Evolutionary conservation across 2,888 invertebrate genomes (phyloP).

Genomic region (Pseudococcus jackbeardsleyi): DNA sequence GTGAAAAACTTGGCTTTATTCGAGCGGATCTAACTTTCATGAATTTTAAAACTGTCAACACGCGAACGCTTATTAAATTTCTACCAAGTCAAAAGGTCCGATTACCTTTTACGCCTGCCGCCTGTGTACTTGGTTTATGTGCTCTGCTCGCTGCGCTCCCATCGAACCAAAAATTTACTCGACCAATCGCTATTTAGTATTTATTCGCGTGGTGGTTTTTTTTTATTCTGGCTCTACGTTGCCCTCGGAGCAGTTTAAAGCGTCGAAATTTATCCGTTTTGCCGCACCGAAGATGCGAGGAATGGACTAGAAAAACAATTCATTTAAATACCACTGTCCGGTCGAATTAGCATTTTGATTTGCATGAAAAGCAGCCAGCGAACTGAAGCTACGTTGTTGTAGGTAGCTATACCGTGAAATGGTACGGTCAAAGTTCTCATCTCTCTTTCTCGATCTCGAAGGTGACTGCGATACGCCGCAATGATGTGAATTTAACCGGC

Average conservation of each 20-base stretch:
- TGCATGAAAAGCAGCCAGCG: not conserved
- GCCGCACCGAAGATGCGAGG: not conserved
- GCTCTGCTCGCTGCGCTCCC: not conserved
- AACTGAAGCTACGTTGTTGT: too few species aligned
- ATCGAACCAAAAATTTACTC: not conserved
- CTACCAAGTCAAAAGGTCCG: constrained; percentile 26
- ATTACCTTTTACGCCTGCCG: not conserved
- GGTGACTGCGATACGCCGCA: too few species aligned
- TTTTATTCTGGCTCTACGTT: not conserved
- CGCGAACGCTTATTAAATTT: constrained; percentile 45
- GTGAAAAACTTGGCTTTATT: constrained; percentile 27
- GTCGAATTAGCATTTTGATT: constrained; percentile 1
- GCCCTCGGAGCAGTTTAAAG: not conserved
- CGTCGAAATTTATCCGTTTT: not conserved
- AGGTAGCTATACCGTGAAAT: too few species aligned
- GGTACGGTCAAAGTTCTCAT: too few species aligned
- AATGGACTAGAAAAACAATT: not conserved
- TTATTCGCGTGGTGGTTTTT: not conserved
- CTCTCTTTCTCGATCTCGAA: too few species aligned
- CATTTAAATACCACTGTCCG: constrained; percentile 1
- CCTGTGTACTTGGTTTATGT: not conserved
- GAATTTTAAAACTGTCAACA: constrained; percentile 42
- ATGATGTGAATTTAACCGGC: too few species aligned
- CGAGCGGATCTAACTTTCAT: constrained; percentile 34
- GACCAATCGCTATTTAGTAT: not conserved